Evolutionary conservation across 2,888 invertebrate genomes (phyloP).

Genomic region (Microctonus hyperodae): DNA sequence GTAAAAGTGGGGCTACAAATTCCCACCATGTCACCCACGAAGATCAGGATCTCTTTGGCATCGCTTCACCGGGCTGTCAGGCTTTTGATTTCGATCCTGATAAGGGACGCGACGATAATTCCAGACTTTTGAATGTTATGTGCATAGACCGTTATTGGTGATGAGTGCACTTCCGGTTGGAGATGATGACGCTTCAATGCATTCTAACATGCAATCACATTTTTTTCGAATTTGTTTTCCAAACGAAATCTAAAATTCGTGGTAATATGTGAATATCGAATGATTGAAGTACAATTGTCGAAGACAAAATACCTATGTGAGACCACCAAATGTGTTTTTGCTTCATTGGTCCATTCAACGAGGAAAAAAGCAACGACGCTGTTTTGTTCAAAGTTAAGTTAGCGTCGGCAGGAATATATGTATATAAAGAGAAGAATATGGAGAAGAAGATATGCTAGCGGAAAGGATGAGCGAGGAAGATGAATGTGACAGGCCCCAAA

Average conservation of each 20-base stretch:
- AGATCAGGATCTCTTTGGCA: slow-evolving; percentile 37
- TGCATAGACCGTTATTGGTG: background rate
- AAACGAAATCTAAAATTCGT: background rate
- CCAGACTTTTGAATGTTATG: background rate
- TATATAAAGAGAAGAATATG: slow-evolving; percentile 10
- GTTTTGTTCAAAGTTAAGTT: slow-evolving; percentile 26
- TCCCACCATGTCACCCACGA: slow-evolving; percentile 41
- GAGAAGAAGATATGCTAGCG: slow-evolving; percentile 16
- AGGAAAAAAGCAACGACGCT: slow-evolving; percentile 20
- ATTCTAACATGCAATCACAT: background rate
- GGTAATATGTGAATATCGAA: background rate
- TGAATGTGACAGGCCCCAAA: slow-evolving; percentile 41
- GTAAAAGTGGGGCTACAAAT: slow-evolving; percentile 33
- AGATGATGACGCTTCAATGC: background rate
- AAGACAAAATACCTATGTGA: background rate
- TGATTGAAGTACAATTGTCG: background rate
- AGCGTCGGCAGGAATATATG: background rate
- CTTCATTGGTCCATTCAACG: slow-evolving; percentile 19
- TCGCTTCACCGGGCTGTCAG: slow-evolving; percentile 21
- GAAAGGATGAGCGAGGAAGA: slow-evolving; percentile 14
- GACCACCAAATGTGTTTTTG: slow-evolving; percentile 28
- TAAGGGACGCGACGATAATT: slow-evolving; percentile 10
- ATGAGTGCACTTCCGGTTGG: slow-evolving; percentile 5
- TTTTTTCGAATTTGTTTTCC: background rate
- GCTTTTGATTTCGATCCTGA: slow-evolving; percentile 16